phyloP scores from a whole-genome alignment of 2,113 vertebrate species.

The Hippocampus barbouri region DNA sequence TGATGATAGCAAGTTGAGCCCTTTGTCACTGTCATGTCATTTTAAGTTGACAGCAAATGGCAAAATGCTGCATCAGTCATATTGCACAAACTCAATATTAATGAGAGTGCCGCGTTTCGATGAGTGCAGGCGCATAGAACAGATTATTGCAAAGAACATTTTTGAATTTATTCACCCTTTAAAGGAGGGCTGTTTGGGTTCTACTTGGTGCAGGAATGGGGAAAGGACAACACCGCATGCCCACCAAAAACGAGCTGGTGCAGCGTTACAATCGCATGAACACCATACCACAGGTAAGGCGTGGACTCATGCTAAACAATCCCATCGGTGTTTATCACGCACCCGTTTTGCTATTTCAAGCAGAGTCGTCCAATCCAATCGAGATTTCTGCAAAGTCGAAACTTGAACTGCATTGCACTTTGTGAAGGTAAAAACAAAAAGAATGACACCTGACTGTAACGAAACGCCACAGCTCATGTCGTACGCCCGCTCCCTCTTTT shows the following conservation, averaged over 20 bases:
- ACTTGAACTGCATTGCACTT: conserved; percentile 98
- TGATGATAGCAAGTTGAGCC: too few relatives aligned
- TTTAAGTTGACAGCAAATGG: too few relatives aligned
- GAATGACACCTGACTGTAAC: neutral
- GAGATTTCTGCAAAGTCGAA: conserved; percentile 96
- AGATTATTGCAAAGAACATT: too few relatives aligned
- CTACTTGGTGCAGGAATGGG: conserved; percentile 85
- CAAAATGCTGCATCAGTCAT: too few relatives aligned
- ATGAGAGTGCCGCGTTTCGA: too few relatives aligned
- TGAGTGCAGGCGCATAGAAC: too few relatives aligned
- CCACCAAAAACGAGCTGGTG: conserved; percentile 96
- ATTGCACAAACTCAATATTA: too few relatives aligned
- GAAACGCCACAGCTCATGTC: neutral
- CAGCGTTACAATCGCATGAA: conserved; percentile 98
- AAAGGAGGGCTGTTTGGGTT: conserved; percentile 5
- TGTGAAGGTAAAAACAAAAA: conserved; percentile 83
- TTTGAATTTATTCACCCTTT: too few relatives aligned
- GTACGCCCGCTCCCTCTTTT: neutral
- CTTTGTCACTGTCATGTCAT: too few relatives aligned
- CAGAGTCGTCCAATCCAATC: conserved; percentile 96
- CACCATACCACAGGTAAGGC: conserved; percentile 91
- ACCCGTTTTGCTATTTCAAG: conserved; percentile 20
- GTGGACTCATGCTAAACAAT: neutral
- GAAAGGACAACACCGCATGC: conserved; percentile 99
- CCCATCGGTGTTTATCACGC: neutral